Conservation (phyloP, 2,888 invertebrate genomes). For the Carpatolechia fugitivella region DNA sequence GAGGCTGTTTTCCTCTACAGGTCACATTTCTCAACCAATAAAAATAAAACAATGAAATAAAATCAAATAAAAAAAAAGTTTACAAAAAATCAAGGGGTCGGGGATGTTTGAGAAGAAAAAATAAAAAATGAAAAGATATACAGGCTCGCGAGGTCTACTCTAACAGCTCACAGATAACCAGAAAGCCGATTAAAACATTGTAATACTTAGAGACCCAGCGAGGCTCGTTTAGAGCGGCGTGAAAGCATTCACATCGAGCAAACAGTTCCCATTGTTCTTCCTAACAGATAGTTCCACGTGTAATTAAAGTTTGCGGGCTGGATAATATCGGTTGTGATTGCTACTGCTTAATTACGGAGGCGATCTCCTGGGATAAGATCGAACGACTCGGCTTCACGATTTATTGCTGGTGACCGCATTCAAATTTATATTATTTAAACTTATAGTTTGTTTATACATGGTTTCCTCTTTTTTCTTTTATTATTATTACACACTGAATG, state of each 20-base stretch:
- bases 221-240: conserved; percentile 25
- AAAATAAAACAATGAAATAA: too few relatives aligned
- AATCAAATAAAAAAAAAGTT: too few relatives aligned
- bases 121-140: too few relatives aligned
- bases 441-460: too few relatives aligned
- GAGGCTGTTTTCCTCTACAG: too few relatives aligned
- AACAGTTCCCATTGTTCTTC: conserved; percentile 36
- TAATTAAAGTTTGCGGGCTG: conserved; percentile 61
- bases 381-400: conserved; percentile 42
- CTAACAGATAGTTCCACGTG: conserved; percentile 42
- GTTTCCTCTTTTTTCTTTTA: too few relatives aligned
- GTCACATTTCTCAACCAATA: too few relatives aligned
- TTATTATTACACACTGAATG: too few relatives aligned
- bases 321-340: conserved; percentile 60
- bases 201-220: conserved; percentile 32
- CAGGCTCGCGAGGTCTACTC: too few relatives aligned
- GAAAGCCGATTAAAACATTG: conserved; percentile 29
- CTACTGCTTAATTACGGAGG: conserved; percentile 60
- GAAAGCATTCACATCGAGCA: conserved; percentile 27
- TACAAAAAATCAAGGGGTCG: too few relatives aligned
- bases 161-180: too few relatives aligned
- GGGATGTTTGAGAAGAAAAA: too few relatives aligned
- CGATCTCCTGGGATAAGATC: neutral
- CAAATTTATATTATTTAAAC: conserved; percentile 21
- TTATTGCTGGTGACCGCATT: conserved; percentile 60